These are phyloP conservation scores for Gila robusta DNA, from an alignment of 2,797 vertebrate species.

Conservation along the genomic window DNA sequence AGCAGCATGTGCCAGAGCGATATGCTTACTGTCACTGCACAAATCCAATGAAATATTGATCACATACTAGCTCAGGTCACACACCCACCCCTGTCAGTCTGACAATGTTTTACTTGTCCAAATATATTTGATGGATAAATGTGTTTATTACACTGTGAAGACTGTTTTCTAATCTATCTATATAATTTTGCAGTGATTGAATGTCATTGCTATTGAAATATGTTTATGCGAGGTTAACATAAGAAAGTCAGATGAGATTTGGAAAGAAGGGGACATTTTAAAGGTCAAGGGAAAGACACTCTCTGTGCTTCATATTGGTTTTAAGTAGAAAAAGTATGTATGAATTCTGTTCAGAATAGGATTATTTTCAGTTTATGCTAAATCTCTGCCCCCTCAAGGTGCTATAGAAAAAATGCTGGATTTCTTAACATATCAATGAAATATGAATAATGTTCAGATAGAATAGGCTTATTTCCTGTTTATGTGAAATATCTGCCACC, in stretches of 20 bases:
- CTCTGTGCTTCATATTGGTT: neutral
- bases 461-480: neutral
- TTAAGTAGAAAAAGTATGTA: neutral
- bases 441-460: constrained; percentile 7
- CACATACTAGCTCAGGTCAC: constrained; percentile 33
- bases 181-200: neutral
- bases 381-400: neutral
- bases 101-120: constrained; percentile 1
- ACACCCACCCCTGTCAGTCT: constrained; percentile 21
- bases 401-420: neutral
- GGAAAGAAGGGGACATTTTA: neutral
- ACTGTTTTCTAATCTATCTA: constrained; percentile 1
- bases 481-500: neutral
- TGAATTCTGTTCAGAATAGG: constrained; percentile 1
- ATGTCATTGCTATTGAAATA: constrained; percentile 15
- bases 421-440: neutral
- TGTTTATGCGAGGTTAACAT: neutral
- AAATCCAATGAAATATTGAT: constrained; percentile 44
- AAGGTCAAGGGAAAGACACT: constrained; percentile 30
- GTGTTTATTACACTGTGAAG: constrained; percentile 6
- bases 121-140: constrained; percentile 22
- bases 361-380: neutral
- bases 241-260: constrained; percentile 2
- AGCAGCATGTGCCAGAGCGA: constrained; percentile 50
- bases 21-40: constrained; percentile 46